Evolutionary conservation across 1,140 invertebrate genomes (phyloP).

Genomic region (Heliconius himera): DNA sequence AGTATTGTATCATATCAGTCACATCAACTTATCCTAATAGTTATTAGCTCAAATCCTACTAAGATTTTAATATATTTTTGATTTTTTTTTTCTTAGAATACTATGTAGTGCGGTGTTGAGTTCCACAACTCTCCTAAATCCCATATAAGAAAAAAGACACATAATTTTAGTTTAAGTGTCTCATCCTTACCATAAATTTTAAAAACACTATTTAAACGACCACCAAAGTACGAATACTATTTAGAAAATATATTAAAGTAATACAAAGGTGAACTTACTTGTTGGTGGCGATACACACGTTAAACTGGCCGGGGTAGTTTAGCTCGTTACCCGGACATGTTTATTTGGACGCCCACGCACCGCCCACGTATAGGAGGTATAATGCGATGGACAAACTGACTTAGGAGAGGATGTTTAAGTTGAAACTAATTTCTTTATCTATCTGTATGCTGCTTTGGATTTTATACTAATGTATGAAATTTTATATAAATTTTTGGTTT

Average conservation of each 20-base stretch:
- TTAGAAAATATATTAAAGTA: not conserved
- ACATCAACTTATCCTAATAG: too few species aligned
- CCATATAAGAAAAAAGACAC: too few species aligned
- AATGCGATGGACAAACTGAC: not conserved
- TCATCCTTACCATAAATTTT: too few species aligned
- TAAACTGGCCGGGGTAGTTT: slow-evolving; percentile 54
- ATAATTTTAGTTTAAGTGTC: too few species aligned
- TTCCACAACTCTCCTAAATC: too few species aligned
- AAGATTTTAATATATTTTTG: too few species aligned
- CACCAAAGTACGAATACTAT: not conserved
- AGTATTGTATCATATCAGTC: too few species aligned
- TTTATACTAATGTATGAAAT: not conserved
- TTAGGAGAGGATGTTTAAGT: not conserved
- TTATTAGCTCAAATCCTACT: too few species aligned
- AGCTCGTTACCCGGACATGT: slow-evolving; percentile 68
- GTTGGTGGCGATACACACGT: slow-evolving; percentile 45
- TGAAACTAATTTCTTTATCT: not conserved
- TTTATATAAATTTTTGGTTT: not conserved
- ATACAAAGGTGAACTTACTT: not conserved
- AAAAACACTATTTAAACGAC: too few species aligned
- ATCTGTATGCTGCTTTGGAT: not conserved
- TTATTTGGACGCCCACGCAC: slow-evolving; percentile 71
- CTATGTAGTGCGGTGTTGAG: too few species aligned
- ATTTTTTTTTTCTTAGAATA: too few species aligned
- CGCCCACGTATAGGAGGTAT: slow-evolving; percentile 57